A percentile compares a stretch with the other conserved stretches of the same genome.
Evolutionary conservation across 2,797 vertebrate species (phyloP).

Genomic region (Oreochromis mossambicus): DNA sequence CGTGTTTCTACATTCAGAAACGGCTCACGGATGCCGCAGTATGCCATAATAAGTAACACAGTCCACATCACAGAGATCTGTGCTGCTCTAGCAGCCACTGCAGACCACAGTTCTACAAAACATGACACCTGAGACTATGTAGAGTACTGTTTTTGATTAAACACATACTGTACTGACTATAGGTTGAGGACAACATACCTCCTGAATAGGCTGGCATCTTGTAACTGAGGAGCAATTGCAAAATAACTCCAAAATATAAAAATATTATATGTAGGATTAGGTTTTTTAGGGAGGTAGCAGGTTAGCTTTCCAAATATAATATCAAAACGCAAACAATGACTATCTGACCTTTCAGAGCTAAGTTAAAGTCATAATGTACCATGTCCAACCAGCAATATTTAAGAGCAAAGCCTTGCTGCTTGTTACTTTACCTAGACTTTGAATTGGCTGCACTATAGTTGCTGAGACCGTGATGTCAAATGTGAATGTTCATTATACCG

Average conservation of each 20-base stretch:
- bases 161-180: background rate
- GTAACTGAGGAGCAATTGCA: background rate
- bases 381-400: background rate
- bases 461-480: background rate
- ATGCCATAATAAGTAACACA: conserved; percentile 43
- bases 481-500: background rate
- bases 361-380: background rate
- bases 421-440: background rate
- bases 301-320: background rate
- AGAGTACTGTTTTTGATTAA: background rate
- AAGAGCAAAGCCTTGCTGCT: background rate
- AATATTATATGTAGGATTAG: background rate
- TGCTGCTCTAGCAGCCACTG: conserved; percentile 34
- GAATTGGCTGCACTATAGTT: background rate
- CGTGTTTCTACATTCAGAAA: conserved; percentile 1
- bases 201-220: background rate
- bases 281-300: background rate
- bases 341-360: background rate
- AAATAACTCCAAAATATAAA: background rate
- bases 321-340: background rate
- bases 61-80: conserved; percentile 62
- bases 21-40: conserved; percentile 23
- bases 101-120: background rate
- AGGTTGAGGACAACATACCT: background rate
- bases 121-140: background rate